Conservation (phyloP, 2,113 vertebrate species). For the Plestiodon gilberti region DNA sequence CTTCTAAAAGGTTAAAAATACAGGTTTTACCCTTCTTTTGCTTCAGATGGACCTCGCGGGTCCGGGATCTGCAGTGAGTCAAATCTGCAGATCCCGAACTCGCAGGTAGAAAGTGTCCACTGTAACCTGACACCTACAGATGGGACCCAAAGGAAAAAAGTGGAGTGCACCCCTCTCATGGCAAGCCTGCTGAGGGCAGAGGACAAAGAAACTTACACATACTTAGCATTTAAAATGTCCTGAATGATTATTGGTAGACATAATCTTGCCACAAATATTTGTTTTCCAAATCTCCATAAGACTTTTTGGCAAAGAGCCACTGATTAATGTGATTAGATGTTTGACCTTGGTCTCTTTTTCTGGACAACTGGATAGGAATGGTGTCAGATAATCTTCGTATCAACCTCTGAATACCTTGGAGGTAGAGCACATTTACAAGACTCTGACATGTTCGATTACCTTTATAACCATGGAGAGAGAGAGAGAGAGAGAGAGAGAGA, state of each 20-base stretch:
- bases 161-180: too few relatives aligned
- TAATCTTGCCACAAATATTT: neutral
- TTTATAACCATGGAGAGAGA: neutral
- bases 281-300: neutral
- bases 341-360: neutral
- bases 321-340: neutral
- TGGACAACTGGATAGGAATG: neutral
- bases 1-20: too few relatives aligned
- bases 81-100: too few relatives aligned
- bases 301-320: neutral
- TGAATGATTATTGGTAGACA: neutral
- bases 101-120: too few relatives aligned
- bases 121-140: too few relatives aligned
- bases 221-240: neutral
- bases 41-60: too few relatives aligned
- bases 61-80: too few relatives aligned
- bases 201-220: neutral
- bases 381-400: neutral
- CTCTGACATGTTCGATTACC: constrained; percentile 19
- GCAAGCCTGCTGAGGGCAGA: too few relatives aligned
- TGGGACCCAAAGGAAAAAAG: too few relatives aligned
- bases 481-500: too few relatives aligned
- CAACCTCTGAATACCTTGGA: constrained; percentile 4
- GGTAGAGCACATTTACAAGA: constrained; percentile 10
- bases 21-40: too few relatives aligned